A percentile compares a stretch with the other conserved stretches of the same genome.
Conservation (phyloP, 2,113 vertebrate species). For the Sinosuthora webbiana region DNA sequence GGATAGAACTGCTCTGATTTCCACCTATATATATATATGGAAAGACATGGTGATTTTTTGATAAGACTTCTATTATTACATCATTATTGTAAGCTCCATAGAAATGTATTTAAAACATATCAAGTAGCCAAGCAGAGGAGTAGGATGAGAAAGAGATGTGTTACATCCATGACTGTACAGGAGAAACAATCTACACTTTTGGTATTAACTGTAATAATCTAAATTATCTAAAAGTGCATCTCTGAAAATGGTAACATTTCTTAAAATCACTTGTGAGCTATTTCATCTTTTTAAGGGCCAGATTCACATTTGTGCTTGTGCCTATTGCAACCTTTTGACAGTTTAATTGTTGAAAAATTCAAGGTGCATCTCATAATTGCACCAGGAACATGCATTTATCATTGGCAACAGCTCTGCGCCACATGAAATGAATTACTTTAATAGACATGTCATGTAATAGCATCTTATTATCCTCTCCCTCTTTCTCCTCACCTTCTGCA, state of each 20-base stretch:
- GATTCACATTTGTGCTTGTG: slow-evolving; percentile 18
- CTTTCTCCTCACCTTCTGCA: slow-evolving; percentile 53
- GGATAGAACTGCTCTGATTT: not conserved
- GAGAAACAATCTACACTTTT: not conserved
- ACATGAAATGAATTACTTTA: slow-evolving; percentile 70
- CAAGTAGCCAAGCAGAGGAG: not conserved
- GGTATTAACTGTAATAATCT: not conserved
- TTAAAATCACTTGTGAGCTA: slow-evolving; percentile 31
- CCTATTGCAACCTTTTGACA: slow-evolving; percentile 64
- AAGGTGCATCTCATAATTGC: slow-evolving; percentile 68
- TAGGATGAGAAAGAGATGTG: not conserved
- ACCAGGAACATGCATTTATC: slow-evolving; percentile 64
- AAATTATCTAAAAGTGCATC: slow-evolving; percentile 5
- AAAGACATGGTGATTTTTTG: not conserved
- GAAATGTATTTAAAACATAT: not conserved
- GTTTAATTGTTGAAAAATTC: slow-evolving; percentile 66
- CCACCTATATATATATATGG: not conserved
- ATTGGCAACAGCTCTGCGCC: slow-evolving; percentile 49
- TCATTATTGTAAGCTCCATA: not conserved
- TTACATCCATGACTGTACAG: not conserved
- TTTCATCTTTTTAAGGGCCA: slow-evolving; percentile 18
- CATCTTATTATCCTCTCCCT: slow-evolving; percentile 68
- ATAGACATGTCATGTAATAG: slow-evolving; percentile 68
- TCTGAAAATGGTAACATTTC: slow-evolving; percentile 3
- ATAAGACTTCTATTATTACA: not conserved